Evolutionary conservation across 2,113 vertebrate species (phyloP).

Genomic region (Carassius auratus): DNA sequence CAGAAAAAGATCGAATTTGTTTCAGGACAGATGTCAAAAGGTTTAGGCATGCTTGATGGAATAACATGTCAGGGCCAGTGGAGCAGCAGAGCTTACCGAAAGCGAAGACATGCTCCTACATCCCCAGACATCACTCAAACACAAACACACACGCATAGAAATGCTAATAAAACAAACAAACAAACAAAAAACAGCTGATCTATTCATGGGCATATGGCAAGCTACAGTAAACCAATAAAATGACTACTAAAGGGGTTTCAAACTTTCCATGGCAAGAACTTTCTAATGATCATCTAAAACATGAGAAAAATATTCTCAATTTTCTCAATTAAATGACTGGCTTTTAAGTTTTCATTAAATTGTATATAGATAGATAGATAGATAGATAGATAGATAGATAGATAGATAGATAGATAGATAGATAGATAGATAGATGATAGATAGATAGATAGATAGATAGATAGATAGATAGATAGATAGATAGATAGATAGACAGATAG

Average conservation of each 20-base stretch:
- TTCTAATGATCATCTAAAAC: not conserved
- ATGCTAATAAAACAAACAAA: not conserved
- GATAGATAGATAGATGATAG: no score
- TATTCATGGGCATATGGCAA: not conserved
- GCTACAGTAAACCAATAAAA: not conserved
- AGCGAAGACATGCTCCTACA: conserved; percentile 21
- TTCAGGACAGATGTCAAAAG: conserved; percentile 35
- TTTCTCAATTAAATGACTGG: not conserved
- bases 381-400: no score
- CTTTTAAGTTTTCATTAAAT: not conserved
- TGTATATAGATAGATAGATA: no score
- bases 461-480: no score
- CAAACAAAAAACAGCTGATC: not conserved
- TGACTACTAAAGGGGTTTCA: not conserved
- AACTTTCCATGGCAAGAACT: not conserved
- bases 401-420: no score
- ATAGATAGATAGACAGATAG: no score
- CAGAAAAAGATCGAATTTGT: not conserved
- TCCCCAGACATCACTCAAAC: conserved; percentile 24
- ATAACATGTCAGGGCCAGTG: conserved; percentile 25
- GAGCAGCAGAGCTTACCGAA: conserved; percentile 31
- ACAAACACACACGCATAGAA: not conserved
- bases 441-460: no score
- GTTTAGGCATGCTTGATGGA: conserved; percentile 40
- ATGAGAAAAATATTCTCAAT: not conserved